Conservation (phyloP, 2,888 invertebrate species). For the Nomada hirtipes region DNA sequence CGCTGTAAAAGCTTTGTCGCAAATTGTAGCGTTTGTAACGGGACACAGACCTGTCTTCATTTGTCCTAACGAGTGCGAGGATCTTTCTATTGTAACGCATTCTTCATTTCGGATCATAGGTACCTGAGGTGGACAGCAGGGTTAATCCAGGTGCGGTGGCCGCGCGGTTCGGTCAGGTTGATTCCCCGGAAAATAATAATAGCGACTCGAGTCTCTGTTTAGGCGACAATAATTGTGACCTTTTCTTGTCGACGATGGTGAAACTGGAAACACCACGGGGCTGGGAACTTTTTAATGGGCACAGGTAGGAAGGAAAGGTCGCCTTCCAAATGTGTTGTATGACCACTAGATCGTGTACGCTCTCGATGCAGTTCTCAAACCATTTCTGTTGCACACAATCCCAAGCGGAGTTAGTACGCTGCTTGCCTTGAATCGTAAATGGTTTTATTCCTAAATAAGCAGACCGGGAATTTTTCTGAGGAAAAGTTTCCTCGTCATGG, state of each 20-base stretch:
- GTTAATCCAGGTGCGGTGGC: too few relatives aligned
- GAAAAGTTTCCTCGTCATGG: neutral
- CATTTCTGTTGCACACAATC: conserved; percentile 25
- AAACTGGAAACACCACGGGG: neutral
- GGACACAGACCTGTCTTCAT: too few relatives aligned
- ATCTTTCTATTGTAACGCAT: too few relatives aligned
- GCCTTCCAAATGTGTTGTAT: neutral
- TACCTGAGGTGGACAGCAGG: too few relatives aligned
- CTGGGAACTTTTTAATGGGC: conserved; percentile 9
- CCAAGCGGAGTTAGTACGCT: neutral
- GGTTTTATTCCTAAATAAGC: conserved; percentile 41
- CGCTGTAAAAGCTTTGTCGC: too few relatives aligned
- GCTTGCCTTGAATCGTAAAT: conserved; percentile 43
- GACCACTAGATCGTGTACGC: neutral
- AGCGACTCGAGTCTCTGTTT: conserved; percentile 33
- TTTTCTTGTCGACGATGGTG: conserved; percentile 20
- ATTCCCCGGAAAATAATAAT: conserved; percentile 40
- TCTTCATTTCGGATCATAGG: too few relatives aligned
- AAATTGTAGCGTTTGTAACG: too few relatives aligned
- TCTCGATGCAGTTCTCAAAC: neutral
- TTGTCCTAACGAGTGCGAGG: too few relatives aligned
- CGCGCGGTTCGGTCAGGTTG: conserved; percentile 26
- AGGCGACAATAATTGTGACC: conserved; percentile 28
- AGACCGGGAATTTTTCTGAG: conserved; percentile 2
- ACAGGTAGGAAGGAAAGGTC: neutral